Evolutionary conservation across 2,797 vertebrate species (phyloP).

Genomic region (Sebastolobus alascanus): DNA sequence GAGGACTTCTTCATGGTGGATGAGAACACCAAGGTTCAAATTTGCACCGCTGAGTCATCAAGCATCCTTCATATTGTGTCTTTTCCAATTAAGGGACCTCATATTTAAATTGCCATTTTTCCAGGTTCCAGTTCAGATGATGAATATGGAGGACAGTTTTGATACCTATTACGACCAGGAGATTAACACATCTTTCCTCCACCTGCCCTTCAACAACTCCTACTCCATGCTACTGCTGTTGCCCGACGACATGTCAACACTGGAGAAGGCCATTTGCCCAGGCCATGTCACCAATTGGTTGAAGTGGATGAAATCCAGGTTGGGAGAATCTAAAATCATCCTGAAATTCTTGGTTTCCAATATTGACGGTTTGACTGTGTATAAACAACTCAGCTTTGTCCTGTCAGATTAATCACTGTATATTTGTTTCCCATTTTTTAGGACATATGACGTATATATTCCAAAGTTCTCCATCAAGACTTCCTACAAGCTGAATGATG

Average conservation of each 20-base stretch:
- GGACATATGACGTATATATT: constrained; percentile 60
- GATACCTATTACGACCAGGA: constrained; percentile 67
- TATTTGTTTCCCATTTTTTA: constrained; percentile 33
- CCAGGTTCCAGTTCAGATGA: constrained; percentile 85
- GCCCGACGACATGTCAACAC: constrained; percentile 68
- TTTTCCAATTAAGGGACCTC: background rate
- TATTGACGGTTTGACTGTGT: background rate
- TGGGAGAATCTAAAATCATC: constrained; percentile 2
- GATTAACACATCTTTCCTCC: constrained; percentile 74
- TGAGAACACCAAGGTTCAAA: constrained; percentile 64
- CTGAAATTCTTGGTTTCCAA: background rate
- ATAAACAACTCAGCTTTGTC: background rate
- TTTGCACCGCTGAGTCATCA: background rate
- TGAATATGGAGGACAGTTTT: constrained; percentile 51
- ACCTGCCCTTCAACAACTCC: constrained; percentile 81
- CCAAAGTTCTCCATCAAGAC: constrained; percentile 86
- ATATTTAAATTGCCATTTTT: background rate
- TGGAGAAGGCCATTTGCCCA: constrained; percentile 72
- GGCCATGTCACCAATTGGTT: constrained; percentile 80
- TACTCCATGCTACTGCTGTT: constrained; percentile 83
- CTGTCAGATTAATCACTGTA: background rate
- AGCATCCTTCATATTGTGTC: background rate
- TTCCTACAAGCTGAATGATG: constrained; percentile 68
- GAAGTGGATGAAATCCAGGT: constrained; percentile 72
- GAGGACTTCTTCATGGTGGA: constrained; percentile 70